Percentiles rank a stretch among this genome's conserved stretches.
phyloP scores from a whole-genome alignment of 1,140 invertebrate species.

The Pissodes strobi region DNA sequence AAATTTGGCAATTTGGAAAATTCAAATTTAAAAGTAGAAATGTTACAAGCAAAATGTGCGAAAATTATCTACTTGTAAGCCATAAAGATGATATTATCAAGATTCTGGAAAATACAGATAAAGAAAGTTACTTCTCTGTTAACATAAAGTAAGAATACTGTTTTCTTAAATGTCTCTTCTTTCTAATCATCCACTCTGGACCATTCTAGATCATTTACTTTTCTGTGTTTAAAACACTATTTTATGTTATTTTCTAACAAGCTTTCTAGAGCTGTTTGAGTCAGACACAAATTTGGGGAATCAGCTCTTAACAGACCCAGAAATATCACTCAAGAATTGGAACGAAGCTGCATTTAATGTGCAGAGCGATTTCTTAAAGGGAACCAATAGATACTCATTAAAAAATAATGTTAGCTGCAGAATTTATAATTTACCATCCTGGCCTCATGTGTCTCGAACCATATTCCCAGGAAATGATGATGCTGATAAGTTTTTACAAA shows the following conservation, averaged over 20 bases:
- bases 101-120: constrained; percentile 55
- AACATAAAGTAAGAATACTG: constrained; percentile 60
- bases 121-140: constrained; percentile 55
- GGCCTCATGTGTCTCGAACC: constrained; percentile 63
- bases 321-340: constrained; percentile 63
- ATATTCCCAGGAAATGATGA: constrained; percentile 70
- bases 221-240: constrained; percentile 32
- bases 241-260: constrained; percentile 49
- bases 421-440: too few species aligned
- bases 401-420: too few species aligned
- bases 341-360: constrained; percentile 65
- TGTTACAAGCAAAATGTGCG: constrained; percentile 48
- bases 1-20: too few species aligned
- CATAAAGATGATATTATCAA: constrained; percentile 54
- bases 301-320: constrained; percentile 62
- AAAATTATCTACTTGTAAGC: constrained; percentile 41
- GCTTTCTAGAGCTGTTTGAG: constrained; percentile 69
- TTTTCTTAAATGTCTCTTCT: not conserved
- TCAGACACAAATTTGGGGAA: constrained; percentile 61
- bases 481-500: constrained; percentile 68
- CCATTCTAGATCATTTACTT: too few species aligned
- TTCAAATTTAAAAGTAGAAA: too few species aligned
- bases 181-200: not conserved
- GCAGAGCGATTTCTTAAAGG: too few species aligned
- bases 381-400: too few species aligned